Evolutionary conservation across 2,888 invertebrate species (phyloP), one percentile per base, ranked within the genome.

Genomic region (Thysanoteuthis rhombus): DNA sequence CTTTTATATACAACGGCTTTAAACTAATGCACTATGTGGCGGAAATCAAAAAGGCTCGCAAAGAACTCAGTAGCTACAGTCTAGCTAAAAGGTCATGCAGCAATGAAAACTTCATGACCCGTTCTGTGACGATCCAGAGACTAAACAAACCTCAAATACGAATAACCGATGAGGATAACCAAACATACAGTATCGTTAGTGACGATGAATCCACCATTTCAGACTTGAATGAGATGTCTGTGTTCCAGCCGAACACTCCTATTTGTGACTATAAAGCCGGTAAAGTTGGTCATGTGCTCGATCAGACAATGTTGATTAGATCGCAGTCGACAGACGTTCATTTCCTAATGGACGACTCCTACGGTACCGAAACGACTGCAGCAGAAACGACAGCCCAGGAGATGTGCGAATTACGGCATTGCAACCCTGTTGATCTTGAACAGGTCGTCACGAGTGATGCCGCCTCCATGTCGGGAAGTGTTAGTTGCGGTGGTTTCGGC

Each of bases 1-100:
- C 97, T n/a, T 98, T 98, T 95, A 97, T 98, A 52, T 97, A 97
- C 94, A 97, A 97, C 92, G 97, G 97, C 52, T 97, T 97, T 95
- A 97, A 97, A 95, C 97, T 97, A 93, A 97, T 97, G 95, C 95
- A 97, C 93, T 95, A 94, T 90, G 94, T 93, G 38, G 93, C 93
- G 19, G 95, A 95, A 75, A 94, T 95, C 0, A 94, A 95, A 91
- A 93, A 94, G 36, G 95, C 94, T 0, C 92, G 95, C 22, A 94
- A 95, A 40, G 95, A 96, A 52, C 93, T 95, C 52, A 93, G 93
- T 45, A 93, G 92, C 32, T 95, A 95, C 93, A 93, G 94, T n/a
- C 39, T 91, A n/a, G 92, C 92, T 16, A 93, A 93, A 36, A 90
- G 90, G 10, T 93, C 92, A 5, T 89, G 93, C 28, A 94, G 89